Evolutionary conservation across 2,888 invertebrate species (phyloP).

Genomic region (Anthrax anthrax): DNA sequence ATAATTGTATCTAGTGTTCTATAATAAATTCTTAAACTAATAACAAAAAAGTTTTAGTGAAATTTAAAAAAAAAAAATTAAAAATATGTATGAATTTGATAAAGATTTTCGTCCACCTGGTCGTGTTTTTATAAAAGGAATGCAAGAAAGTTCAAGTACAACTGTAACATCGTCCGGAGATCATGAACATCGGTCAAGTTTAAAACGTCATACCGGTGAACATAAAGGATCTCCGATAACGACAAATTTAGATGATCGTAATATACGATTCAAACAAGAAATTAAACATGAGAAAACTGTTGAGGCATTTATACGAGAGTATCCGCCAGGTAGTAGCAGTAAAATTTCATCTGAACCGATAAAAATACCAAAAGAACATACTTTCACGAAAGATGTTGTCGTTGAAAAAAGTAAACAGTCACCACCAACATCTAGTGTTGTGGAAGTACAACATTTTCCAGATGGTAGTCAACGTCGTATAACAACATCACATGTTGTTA

Average conservation of each 20-base stretch:
- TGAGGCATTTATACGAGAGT: conserved; percentile 39
- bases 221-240: conserved; percentile 46
- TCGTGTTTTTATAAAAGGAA: conserved; percentile 23
- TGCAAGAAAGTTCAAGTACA: conserved; percentile 14
- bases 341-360: background rate
- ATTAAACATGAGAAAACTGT: conserved; percentile 40
- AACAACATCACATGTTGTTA: conserved; percentile 72
- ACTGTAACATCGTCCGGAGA: background rate
- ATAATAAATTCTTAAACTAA: no score
- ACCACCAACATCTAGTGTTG: background rate
- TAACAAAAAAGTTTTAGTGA: no score
- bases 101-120: conserved; percentile 22
- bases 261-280: conserved; percentile 36
- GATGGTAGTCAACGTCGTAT: conserved; percentile 74
- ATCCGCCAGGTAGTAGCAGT: conserved; percentile 16
- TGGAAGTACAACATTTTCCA: conserved; percentile 49
- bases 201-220: conserved; percentile 25
- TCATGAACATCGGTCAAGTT: conserved; percentile 35
- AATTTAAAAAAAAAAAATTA: background rate
- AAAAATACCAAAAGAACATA: background rate
- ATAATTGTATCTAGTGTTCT: no score
- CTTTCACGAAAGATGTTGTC: background rate
- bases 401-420: background rate
- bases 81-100: conserved; percentile 22
- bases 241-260: conserved; percentile 38